These are phyloP conservation scores for Achroia grisella DNA, from an alignment of 1,140 invertebrate genomes.

Conservation along the genomic window DNA sequence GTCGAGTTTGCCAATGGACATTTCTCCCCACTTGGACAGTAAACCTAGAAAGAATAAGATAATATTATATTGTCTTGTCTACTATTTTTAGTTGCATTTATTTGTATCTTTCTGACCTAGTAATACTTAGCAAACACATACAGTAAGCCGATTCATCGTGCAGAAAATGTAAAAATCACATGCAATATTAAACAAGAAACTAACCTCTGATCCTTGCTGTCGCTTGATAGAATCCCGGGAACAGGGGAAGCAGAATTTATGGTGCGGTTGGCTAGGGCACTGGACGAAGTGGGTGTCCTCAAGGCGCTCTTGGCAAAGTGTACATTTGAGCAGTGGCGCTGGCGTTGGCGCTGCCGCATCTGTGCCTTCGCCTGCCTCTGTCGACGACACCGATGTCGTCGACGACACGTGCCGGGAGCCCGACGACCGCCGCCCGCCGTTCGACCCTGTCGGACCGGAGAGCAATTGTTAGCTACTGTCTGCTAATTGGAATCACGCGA, in stretches of 20 bases:
- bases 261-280: constrained; percentile 96
- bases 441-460: constrained; percentile 76
- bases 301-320: constrained; percentile 96
- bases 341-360: constrained; percentile 54
- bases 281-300: constrained; percentile 99
- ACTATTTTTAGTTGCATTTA: too few relatives aligned
- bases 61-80: too few relatives aligned
- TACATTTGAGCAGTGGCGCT: constrained; percentile 82
- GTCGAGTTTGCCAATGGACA: constrained; percentile 96
- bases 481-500: constrained; percentile 15
- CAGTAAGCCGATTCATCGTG: too few relatives aligned
- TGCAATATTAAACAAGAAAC: constrained; percentile 11
- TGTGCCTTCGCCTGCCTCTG: constrained; percentile 73
- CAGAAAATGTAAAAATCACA: too few relatives aligned
- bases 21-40: constrained; percentile 95
- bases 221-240: constrained; percentile 97
- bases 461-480: constrained; percentile 48
- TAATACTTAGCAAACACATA: too few relatives aligned
- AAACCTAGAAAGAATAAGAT: constrained; percentile 81
- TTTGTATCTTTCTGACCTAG: too few relatives aligned
- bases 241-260: constrained; percentile 99
- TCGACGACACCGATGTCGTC: constrained; percentile 87
- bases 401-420: constrained; percentile 89
- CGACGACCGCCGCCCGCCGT: constrained; percentile 85
- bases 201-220: constrained; percentile 82